These are phyloP conservation scores for Amblyjoppa proteus DNA, from an alignment of 2,888 invertebrate genomes.

Conservation along the genomic window DNA sequence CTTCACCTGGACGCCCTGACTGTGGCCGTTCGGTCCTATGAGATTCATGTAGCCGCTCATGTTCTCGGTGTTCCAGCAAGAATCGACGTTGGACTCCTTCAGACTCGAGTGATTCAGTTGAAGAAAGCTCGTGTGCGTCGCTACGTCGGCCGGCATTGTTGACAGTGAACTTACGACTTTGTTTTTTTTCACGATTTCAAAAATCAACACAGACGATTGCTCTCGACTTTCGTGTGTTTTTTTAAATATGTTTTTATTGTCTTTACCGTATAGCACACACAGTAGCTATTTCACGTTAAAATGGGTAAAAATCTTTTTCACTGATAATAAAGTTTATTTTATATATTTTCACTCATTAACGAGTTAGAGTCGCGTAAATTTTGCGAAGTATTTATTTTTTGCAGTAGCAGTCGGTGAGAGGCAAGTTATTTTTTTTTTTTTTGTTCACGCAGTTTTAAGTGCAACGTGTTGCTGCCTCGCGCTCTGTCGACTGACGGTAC, in stretches of 20 bases:
- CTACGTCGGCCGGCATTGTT: slow-evolving; percentile 84
- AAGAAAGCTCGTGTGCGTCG: slow-evolving; percentile 81
- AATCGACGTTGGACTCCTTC: slow-evolving; percentile 82
- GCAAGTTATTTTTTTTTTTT: slow-evolving; percentile 6
- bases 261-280: background rate
- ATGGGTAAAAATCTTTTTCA: background rate
- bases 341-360: background rate
- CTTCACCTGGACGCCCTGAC: slow-evolving; percentile 88
- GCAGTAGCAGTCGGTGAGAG: background rate
- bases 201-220: background rate
- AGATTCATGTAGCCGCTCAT: slow-evolving; percentile 89
- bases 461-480: slow-evolving; percentile 43
- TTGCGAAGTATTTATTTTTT: background rate
- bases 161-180: slow-evolving; percentile 44
- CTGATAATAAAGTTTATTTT: background rate
- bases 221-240: background rate
- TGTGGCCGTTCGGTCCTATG: slow-evolving; percentile 87
- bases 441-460: background rate
- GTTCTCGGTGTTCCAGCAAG: slow-evolving; percentile 87
- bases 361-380: background rate
- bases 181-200: background rate
- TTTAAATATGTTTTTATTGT: background rate
- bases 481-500: slow-evolving; percentile 53
- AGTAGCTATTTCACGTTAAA: background rate
- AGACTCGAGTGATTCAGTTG: slow-evolving; percentile 79